Evolutionary conservation across 2,113 vertebrate genomes (phyloP).

Genomic region (Eudorcas thomsonii): DNA sequence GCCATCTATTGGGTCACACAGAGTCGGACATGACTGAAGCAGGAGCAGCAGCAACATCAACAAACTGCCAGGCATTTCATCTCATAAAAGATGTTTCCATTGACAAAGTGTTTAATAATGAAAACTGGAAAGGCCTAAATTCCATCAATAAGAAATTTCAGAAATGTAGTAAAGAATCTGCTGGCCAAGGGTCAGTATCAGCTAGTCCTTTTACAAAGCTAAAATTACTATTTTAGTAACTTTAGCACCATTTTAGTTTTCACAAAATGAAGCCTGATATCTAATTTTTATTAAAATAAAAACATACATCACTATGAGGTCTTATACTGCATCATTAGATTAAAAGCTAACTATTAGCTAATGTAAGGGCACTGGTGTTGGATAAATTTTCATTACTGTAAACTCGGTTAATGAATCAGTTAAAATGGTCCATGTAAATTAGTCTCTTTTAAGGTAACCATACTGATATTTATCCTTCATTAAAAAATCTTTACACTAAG

Average conservation of each 20-base stretch:
- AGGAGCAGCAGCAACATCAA: neutral
- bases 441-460: neutral
- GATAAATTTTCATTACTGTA: neutral
- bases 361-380: neutral
- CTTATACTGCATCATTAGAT: neutral
- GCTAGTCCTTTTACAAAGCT: neutral
- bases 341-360: neutral
- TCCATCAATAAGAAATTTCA: neutral
- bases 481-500: neutral
- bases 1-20: too few species aligned
- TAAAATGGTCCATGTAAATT: neutral
- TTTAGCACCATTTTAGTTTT: neutral
- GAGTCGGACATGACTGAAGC: too few species aligned
- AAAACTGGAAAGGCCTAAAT: neutral
- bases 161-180: neutral
- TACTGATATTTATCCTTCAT: neutral
- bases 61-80: neutral
- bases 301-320: neutral
- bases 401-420: neutral
- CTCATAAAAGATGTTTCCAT: neutral
- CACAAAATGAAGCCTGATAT: neutral
- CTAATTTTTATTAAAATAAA: slow-evolving; percentile 9
- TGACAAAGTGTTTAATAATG: neutral
- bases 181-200: neutral
- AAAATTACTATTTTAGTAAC: neutral